Conservation (phyloP, 2,888 invertebrate genomes). For the Ceraclea dissimilis region DNA sequence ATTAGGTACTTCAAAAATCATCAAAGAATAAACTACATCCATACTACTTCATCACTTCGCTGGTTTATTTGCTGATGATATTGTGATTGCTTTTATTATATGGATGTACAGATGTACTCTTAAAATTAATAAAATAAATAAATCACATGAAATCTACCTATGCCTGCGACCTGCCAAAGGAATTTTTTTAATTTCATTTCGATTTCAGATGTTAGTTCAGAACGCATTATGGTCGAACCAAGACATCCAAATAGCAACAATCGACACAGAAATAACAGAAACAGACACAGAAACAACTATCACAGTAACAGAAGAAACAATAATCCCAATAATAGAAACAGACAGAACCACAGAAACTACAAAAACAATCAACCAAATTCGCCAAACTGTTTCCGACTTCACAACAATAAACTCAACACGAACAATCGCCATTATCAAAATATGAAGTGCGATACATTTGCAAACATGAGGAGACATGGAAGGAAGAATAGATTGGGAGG, state of each 20-base stretch:
- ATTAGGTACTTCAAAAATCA: too few species aligned
- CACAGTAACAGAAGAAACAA: constrained; percentile 11
- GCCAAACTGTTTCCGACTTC: constrained; percentile 7
- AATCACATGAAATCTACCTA: too few species aligned
- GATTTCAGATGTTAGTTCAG: background rate
- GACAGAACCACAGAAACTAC: background rate
- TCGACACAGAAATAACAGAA: background rate
- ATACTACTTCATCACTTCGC: too few species aligned
- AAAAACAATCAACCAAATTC: background rate
- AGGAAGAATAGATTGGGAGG: constrained; percentile 29
- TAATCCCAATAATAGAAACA: background rate
- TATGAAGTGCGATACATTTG: constrained; percentile 16
- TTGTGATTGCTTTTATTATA: too few species aligned
- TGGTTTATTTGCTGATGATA: too few species aligned
- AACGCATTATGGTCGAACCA: background rate
- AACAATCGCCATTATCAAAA: constrained; percentile 8
- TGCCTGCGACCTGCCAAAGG: too few species aligned
- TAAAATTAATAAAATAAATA: too few species aligned
- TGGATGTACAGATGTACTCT: too few species aligned
- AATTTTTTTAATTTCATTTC: too few species aligned
- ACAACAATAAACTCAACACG: constrained; percentile 17
- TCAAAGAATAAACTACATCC: too few species aligned
- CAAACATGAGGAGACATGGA: constrained; percentile 22
- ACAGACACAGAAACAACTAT: constrained; percentile 2
- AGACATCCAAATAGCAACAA: background rate